phyloP scores from a whole-genome alignment of 1,140 invertebrate species.

The Oppia nitens region DNA sequence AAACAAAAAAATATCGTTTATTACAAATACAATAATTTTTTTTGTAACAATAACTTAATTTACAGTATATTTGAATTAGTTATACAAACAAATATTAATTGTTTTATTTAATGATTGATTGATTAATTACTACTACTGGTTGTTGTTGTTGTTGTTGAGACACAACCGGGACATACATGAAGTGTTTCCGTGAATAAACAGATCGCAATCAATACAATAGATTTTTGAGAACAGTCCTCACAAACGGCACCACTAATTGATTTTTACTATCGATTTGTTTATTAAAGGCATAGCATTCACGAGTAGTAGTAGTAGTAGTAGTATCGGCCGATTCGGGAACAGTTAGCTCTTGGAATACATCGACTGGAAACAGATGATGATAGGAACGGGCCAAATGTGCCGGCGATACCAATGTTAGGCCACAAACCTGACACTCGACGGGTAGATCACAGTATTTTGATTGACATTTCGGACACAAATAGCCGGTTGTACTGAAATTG shows the following conservation, averaged over 20 bases:
- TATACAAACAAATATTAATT: too few species aligned
- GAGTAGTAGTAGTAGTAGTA: background rate
- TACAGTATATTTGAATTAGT: too few species aligned
- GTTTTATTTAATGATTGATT: background rate
- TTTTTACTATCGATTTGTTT: conserved; percentile 4
- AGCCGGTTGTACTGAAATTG: conserved; percentile 38
- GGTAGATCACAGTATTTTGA: conserved; percentile 96
- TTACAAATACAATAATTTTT: too few species aligned
- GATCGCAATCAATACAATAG: conserved; percentile 87
- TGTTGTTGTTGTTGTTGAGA: conserved; percentile 31
- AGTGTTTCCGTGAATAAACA: conserved; percentile 80
- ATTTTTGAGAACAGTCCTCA: conserved; percentile 58
- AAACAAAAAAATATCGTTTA: too few species aligned
- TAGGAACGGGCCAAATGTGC: conserved; percentile 91
- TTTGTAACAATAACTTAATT: too few species aligned
- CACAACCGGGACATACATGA: conserved; percentile 87
- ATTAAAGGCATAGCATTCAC: conserved; percentile 9
- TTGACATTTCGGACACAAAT: conserved; percentile 87
- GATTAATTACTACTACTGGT: background rate
- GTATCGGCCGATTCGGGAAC: too few species aligned
- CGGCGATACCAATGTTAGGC: conserved; percentile 84
- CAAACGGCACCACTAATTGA: conserved; percentile 24
- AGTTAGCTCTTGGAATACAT: conserved; percentile 50
- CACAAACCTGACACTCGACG: conserved; percentile 86
- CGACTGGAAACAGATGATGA: conserved; percentile 86